Conservation (phyloP, 2,888 invertebrate genomes). For the Autographa pulchrina region DNA sequence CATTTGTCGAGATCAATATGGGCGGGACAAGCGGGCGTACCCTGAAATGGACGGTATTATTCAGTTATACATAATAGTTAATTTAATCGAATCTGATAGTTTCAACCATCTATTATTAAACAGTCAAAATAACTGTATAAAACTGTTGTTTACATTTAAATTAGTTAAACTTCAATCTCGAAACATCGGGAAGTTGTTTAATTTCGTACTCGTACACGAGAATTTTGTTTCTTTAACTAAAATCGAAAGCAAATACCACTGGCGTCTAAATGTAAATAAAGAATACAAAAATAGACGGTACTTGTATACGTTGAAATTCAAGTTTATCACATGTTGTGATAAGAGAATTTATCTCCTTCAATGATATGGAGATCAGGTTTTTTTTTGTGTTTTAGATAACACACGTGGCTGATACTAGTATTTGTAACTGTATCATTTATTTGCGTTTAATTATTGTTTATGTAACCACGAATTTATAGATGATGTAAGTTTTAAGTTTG, state of each 20-base stretch:
- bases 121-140: too few relatives aligned
- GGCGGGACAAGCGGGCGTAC: not conserved
- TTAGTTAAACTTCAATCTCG: not conserved
- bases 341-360: slow-evolving; percentile 45
- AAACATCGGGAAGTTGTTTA: slow-evolving; percentile 15
- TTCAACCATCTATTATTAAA: not conserved
- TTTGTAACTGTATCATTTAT: not conserved
- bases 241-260: slow-evolving; percentile 39
- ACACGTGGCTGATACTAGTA: not conserved
- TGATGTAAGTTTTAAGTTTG: not conserved
- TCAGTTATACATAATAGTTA: not conserved
- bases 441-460: not conserved
- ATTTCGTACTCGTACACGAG: not conserved
- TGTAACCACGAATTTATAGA: not conserved
- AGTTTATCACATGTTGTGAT: slow-evolving; percentile 56
- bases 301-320: slow-evolving; percentile 51
- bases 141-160: not conserved
- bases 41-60: not conserved
- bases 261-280: slow-evolving; percentile 44
- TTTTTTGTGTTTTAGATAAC: slow-evolving; percentile 12
- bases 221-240: slow-evolving; percentile 27
- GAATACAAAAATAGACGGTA: slow-evolving; percentile 50
- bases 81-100: not conserved
- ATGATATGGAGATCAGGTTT: slow-evolving; percentile 33
- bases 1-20: not conserved